Base-by-base conservation (phyloP, 2,888 invertebrate species). In the Drosophila kuntzei region DNA sequence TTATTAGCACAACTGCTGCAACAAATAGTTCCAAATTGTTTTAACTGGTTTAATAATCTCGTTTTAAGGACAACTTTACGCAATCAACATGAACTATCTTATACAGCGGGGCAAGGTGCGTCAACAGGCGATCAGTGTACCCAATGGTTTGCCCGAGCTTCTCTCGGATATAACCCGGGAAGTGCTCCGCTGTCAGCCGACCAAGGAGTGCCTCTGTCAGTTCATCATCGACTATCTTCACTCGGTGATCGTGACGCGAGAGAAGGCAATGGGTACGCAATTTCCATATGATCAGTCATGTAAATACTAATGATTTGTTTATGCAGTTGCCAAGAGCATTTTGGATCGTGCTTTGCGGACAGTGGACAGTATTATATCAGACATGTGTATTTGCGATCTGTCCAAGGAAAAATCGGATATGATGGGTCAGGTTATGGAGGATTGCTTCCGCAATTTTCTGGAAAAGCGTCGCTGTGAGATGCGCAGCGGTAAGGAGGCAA, bases 91-190 rank as follows among this genome's bases (percentile, higher is more conserved):
- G 92, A 87, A 91, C 64, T 91, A 90, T 37, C 69, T 92, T 0
- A 71, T 90, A 3, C 90, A 91, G 67, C 89, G 88, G 3, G 91
- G 91, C 18, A 90, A 89, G 65, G 57, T 89, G 8, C 89, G 88
- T 9, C 84, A 89, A 8, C 89, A 90, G 69, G 84, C 90, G 0
- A 87, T 91, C 9, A 82, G 80, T 6, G 90, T 95, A 22, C 96
- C 96, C 0, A 94, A 95, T 58, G 96, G 96, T 0, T 91, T 96
- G 3, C 93, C 93, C 6, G 96, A 96, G 84, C 90, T 96, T 44
- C 94, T 96, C 93, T 93, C 94, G 46, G 96, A 96, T 90, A 95
- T 96, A 71, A 94, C 95, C 0, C 94, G 96, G 70, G 96, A 96
- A 93, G 95, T 96, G 2, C 90, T 96, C n/a, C 93, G 95, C 71